Percentiles rank a stretch among this genome's conserved stretches.
These are phyloP conservation scores for Stegodyphus dumicola DNA, from an alignment of 1,140 invertebrate genomes.

Conservation along the genomic window DNA sequence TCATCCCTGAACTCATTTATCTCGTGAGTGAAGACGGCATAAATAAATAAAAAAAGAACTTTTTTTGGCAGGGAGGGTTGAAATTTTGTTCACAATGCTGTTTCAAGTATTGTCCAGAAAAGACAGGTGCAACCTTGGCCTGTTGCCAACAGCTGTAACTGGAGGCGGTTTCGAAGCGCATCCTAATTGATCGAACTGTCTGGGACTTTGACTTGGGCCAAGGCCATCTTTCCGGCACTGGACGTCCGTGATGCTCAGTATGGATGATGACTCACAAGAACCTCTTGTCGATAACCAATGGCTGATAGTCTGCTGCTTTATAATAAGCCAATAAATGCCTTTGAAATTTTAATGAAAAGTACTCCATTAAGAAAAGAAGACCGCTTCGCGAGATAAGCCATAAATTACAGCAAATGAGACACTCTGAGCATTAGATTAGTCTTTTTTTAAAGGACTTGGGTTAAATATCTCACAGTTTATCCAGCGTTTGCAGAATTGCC, in stretches of 20 bases:
- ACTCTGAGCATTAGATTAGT: too few species aligned
- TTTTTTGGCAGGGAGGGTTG: not conserved
- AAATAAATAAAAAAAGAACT: not conserved
- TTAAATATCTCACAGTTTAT: too few species aligned
- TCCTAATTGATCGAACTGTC: conserved; percentile 46
- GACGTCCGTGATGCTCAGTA: not conserved
- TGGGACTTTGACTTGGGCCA: conserved; percentile 37
- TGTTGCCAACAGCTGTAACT: conserved; percentile 22
- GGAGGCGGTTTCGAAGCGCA: conserved; percentile 30
- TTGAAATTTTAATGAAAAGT: too few species aligned
- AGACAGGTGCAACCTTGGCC: conserved; percentile 33
- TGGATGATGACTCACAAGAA: not conserved
- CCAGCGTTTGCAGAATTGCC: too few species aligned
- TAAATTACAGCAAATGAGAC: too few species aligned
- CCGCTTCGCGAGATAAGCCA: too few species aligned
- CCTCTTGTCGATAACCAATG: too few species aligned
- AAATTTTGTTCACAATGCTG: conserved; percentile 1
- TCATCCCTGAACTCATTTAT: conserved; percentile 22
- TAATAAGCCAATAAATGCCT: too few species aligned
- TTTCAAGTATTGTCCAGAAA: not conserved
- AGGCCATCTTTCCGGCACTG: conserved; percentile 2
- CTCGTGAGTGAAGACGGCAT: not conserved
- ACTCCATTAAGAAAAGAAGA: too few species aligned
- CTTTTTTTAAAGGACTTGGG: too few species aligned
- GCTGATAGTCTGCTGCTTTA: too few species aligned